Base-by-base conservation (phyloP, 2,113 vertebrate genomes). In the Panthera tigris region DNA sequence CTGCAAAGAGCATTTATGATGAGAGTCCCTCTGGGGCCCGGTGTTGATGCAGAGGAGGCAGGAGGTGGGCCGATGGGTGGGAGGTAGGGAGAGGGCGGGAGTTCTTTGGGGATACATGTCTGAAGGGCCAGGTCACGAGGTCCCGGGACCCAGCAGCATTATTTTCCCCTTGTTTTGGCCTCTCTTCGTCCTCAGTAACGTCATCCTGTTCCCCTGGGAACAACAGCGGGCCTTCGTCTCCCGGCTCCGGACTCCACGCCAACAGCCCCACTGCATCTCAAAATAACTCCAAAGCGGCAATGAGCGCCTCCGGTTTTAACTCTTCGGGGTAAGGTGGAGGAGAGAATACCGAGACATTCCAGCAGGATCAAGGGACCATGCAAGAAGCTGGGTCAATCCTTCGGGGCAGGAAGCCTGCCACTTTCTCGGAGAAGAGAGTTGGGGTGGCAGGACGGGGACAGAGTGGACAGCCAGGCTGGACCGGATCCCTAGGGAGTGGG, bases 161-260 rank as follows among this genome's bases (percentile, higher is more conserved):
- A 25, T 39, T 52, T 93, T 69, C 23, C 80, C 7, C 96, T 97
- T 95, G 96, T 82, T 66, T 84, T 93, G 95, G 96, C 97, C 85
- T 98, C 93, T 98, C 92, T 74, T 95, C 12, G 55, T 71, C 36
- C 2, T 1, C 97, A 99, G 99, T 99, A 92, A 99, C 99, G 84
- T 99, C 99, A 78, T 99, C 99, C 52, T 99, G 99, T 98, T 99
- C 99, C 93, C 98, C 99, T 71, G 99, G 99, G 95, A 98, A 98
- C 80, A 98, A 98, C 98, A 99, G 99, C 98, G 98, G 99, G 87
- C 98, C 99, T 89, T 99, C 99, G 0, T 99, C 99, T 69, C 99
- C 99, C 19, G 97, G 98, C 96, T 98, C 98, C 9, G 98, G 98
- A 23, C 99, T 99, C 95, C 99, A 99, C 31, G 89, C 98, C 98